Evolutionary conservation across 23 tunicate genomes (phyloP).

Genomic region (Clavelina lepadiformis): DNA sequence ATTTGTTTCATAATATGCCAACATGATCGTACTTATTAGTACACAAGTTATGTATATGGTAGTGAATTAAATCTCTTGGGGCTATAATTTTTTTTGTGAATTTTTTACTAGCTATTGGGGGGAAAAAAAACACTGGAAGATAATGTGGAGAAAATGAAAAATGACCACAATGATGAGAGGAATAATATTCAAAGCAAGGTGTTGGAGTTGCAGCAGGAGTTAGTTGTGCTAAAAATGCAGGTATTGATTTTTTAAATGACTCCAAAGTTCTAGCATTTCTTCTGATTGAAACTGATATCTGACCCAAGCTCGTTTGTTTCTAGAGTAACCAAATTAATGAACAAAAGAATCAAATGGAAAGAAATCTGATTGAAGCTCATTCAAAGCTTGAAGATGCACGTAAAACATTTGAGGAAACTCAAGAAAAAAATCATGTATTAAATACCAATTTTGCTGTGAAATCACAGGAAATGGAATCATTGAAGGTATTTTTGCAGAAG

Average conservation of each 20-base stretch:
- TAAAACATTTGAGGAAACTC: constrained; percentile 20
- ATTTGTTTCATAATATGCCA: not conserved
- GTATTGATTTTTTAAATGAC: not conserved
- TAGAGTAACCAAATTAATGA: constrained; percentile 30
- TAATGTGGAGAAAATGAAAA: constrained; percentile 4
- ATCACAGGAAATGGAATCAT: constrained; percentile 24
- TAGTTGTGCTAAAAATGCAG: constrained; percentile 21
- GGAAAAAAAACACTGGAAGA: not conserved
- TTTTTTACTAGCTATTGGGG: constrained; percentile 19
- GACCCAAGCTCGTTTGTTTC: too few species aligned
- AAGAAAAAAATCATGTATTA: constrained; percentile 26
- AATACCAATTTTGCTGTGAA: constrained; percentile 30
- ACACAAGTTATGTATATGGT: too few species aligned
- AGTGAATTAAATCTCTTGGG: too few species aligned
- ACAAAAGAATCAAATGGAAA: constrained; percentile 1
- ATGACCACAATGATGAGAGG: constrained; percentile 30
- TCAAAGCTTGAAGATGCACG: constrained; percentile 13
- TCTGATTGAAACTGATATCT: not conserved
- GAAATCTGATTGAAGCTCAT: constrained; percentile 16
- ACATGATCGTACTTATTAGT: too few species aligned
- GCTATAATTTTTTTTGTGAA: too few species aligned
- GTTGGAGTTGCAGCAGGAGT: constrained; percentile 19
- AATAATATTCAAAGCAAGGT: constrained; percentile 12
- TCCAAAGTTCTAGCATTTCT: not conserved
- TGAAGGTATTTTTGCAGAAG: too few species aligned